Evolutionary conservation across 2,113 vertebrate genomes (phyloP).

Genomic region (zebrafish (Danio rerio)): GRCz12tu NC_133195.1:20877001-20877500

Average conservation of each 20-base stretch:
- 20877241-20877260: background rate
- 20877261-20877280: background rate
- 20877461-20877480: no score
- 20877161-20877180: background rate
- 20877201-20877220: background rate
- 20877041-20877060: background rate
- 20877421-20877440: no score
- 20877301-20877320: no score
- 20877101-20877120: conserved; percentile 25
- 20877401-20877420: no score
- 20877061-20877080: background rate
- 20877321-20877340: no score
- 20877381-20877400: no score
- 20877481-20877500: no score
- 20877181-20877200: background rate
- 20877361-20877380: no score
- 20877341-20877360: no score
- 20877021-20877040: conserved; percentile 29
- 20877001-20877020: conserved; percentile 4
- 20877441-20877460: no score
- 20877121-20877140: background rate
- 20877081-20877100: conserved; percentile 4
- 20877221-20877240: background rate
- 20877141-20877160: background rate
- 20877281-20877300: background rate